These are phyloP conservation scores for Todiramphus chloris DNA, from an alignment of 2,113 vertebrate genomes.

Conservation along the genomic window DNA sequence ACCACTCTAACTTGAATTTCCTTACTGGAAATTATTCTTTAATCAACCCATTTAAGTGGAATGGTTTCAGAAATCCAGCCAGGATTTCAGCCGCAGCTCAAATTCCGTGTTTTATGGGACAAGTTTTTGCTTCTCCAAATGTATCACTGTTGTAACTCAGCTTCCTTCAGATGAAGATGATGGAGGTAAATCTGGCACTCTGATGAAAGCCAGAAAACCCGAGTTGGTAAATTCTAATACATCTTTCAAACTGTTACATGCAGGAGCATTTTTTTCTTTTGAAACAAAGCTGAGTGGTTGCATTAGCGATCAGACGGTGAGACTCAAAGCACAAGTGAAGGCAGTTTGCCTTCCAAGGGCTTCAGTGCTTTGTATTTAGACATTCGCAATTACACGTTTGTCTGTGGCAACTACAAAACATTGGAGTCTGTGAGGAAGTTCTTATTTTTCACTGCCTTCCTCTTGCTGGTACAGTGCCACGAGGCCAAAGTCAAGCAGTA, in stretches of 20 bases:
- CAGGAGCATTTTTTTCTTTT: background rate
- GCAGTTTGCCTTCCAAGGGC: background rate
- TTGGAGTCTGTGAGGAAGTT: background rate
- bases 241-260: background rate
- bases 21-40: slow-evolving; percentile 34
- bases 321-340: background rate
- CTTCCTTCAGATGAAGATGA: slow-evolving; percentile 1
- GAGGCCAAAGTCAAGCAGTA: background rate
- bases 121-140: slow-evolving; percentile 27
- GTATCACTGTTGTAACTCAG: slow-evolving; percentile 9
- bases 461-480: background rate
- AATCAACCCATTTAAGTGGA: slow-evolving; percentile 39
- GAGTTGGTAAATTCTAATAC: background rate
- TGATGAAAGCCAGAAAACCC: background rate
- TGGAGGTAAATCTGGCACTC: slow-evolving; percentile 9
- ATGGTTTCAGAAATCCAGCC: slow-evolving; percentile 24
- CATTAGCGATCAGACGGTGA: background rate
- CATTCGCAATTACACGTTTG: background rate
- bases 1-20: slow-evolving; percentile 7
- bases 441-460: background rate
- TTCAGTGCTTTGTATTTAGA: background rate
- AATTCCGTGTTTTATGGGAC: slow-evolving; percentile 25
- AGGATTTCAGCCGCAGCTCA: background rate
- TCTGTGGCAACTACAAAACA: background rate
- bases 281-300: background rate